Percentiles rank a stretch among this genome's conserved stretches.
Evolutionary conservation across 2,888 invertebrate genomes (phyloP).

Genomic region (Platycnemis pennipes): DNA sequence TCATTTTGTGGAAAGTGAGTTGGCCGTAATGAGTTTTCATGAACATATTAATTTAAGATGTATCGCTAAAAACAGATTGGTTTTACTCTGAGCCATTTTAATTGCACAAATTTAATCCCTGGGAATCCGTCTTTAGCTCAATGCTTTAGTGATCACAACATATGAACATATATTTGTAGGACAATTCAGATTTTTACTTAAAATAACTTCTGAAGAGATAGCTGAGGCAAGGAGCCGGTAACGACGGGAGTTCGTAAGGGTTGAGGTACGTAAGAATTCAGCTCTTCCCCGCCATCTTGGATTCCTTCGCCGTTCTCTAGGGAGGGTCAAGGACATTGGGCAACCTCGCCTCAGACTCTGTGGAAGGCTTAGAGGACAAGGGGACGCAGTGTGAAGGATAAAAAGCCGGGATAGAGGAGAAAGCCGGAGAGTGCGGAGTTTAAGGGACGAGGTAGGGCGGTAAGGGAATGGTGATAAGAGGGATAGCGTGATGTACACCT

Average conservation of each 20-base stretch:
- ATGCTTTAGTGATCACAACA: no score
- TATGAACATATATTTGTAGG: no score
- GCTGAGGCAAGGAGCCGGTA: neutral
- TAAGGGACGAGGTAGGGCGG: neutral
- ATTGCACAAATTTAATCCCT: no score
- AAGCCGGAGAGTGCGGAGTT: neutral
- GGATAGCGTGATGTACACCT: slow-evolving; percentile 35
- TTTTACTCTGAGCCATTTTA: no score
- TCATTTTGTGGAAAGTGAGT: no score
- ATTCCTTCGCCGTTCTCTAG: slow-evolving; percentile 56
- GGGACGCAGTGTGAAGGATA: neutral
- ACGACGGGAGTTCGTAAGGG: neutral
- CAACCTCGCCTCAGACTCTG: slow-evolving; percentile 22
- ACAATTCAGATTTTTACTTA: no score
- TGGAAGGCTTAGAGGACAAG: neutral
- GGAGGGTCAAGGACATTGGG: slow-evolving; percentile 62
- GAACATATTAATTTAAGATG: no score
- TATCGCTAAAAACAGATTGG: no score
- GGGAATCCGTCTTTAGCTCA: no score
- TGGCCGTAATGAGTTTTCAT: no score
- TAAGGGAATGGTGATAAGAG: neutral
- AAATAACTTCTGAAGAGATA: neutral
- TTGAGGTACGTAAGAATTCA: neutral
- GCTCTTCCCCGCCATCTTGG: slow-evolving; percentile 42
- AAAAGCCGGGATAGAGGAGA: neutral